phyloP scores from a whole-genome alignment of 2,797 vertebrate species.

The Gastrophryne carolinensis region DNA sequence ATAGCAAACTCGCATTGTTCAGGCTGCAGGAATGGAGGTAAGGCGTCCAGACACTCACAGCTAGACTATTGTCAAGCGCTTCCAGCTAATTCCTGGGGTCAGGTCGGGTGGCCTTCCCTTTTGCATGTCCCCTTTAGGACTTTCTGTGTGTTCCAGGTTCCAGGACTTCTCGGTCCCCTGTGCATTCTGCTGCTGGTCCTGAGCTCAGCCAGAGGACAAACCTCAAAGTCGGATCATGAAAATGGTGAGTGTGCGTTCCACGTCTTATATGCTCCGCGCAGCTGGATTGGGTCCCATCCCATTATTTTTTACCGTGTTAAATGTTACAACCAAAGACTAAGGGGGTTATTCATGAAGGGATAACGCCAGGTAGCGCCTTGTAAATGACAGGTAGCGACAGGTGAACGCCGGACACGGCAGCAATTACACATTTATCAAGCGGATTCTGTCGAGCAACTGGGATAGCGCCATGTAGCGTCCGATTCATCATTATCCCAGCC shows the following conservation, averaged over 20 bases:
- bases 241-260: constrained; percentile 3
- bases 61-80: not conserved
- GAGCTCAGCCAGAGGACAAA: not conserved
- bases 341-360: too few relatives aligned
- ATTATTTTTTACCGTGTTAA: too few relatives aligned
- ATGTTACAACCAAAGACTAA: too few relatives aligned
- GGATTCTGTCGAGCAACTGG: too few relatives aligned
- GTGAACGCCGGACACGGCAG: too few relatives aligned
- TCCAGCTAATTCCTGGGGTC: too few relatives aligned
- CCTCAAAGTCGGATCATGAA: not conserved
- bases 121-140: not conserved
- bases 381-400: too few relatives aligned
- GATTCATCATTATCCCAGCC: too few relatives aligned
- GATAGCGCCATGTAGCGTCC: too few relatives aligned
- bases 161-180: not conserved
- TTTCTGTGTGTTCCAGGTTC: constrained; percentile 8
- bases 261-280: not conserved
- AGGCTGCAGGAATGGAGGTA: constrained; percentile 40
- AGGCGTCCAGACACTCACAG: not conserved
- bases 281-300: too few relatives aligned
- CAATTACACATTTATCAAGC: too few relatives aligned
- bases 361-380: too few relatives aligned
- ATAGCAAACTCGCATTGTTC: constrained; percentile 16
- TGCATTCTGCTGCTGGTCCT: constrained; percentile 5
- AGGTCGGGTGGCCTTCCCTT: not conserved